Evolutionary conservation across 2,113 vertebrate species (phyloP).

Genomic region (Coryphaenoides rupestris): DNA sequence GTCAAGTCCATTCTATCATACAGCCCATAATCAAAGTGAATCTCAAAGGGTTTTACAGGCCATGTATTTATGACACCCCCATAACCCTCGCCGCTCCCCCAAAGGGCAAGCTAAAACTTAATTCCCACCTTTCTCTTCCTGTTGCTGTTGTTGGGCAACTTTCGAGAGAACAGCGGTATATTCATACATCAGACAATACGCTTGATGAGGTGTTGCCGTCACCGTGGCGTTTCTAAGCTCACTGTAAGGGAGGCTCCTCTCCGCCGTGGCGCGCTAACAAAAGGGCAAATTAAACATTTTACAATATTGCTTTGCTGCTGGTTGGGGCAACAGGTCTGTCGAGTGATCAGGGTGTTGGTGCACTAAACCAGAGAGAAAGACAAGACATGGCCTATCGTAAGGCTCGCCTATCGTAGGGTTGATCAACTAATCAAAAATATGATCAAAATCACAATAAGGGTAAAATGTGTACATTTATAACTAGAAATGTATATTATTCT

Average conservation of each 20-base stretch:
- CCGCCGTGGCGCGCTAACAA: neutral
- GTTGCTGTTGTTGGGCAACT: slow-evolving; percentile 9
- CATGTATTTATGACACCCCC: too few species aligned
- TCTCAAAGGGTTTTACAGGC: too few species aligned
- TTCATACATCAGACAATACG: neutral
- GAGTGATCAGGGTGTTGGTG: neutral
- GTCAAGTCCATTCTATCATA: too few species aligned
- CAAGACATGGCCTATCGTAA: too few species aligned
- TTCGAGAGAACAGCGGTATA: neutral
- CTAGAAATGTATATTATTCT: too few species aligned
- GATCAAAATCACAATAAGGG: too few species aligned
- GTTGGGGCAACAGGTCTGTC: neutral
- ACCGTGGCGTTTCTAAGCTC: slow-evolving; percentile 9
- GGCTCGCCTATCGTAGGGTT: too few species aligned
- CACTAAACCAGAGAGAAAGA: neutral
- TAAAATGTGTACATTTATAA: too few species aligned
- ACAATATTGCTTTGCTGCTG: neutral
- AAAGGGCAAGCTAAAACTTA: neutral
- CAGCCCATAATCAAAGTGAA: too few species aligned
- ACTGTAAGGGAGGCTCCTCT: neutral
- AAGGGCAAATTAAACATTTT: neutral
- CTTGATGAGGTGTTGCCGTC: neutral
- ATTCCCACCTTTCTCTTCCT: neutral
- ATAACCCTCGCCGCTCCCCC: too few species aligned
- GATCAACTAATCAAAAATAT: too few species aligned